phyloP scores from a whole-genome alignment of 2,888 invertebrate species.

The Apamea sordens region DNA sequence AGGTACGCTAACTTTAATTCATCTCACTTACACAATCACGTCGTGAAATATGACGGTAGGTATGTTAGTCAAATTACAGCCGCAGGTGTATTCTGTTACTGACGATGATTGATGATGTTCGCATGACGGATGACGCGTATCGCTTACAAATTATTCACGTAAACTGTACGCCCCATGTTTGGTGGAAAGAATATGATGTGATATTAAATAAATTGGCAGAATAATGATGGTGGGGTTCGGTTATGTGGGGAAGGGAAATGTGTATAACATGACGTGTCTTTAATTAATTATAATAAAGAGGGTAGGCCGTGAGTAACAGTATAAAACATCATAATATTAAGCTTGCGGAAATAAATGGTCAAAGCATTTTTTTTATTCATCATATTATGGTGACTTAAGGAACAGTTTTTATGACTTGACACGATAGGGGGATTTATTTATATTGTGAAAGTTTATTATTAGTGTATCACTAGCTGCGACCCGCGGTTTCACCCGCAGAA shows the following conservation, averaged over 20 bases:
- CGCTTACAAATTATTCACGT: slow-evolving; percentile 65
- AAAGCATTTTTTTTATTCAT: not conserved
- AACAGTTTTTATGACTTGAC: no score
- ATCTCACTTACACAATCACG: slow-evolving; percentile 64
- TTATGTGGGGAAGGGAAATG: not conserved
- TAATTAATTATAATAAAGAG: slow-evolving; percentile 23
- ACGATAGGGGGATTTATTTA: not conserved
- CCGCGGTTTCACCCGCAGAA: no score
- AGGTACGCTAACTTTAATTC: slow-evolving; percentile 53
- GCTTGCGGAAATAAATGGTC: not conserved
- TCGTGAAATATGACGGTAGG: slow-evolving; percentile 58
- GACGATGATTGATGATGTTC: slow-evolving; percentile 64
- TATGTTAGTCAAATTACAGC: slow-evolving; percentile 63
- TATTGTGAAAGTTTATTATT: not conserved
- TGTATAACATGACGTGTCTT: slow-evolving; percentile 25
- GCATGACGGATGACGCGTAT: slow-evolving; percentile 63
- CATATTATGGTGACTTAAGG: no score
- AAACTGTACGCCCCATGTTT: slow-evolving; percentile 45
- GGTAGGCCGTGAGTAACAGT: not conserved
- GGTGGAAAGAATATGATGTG: slow-evolving; percentile 48
- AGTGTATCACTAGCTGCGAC: not conserved
- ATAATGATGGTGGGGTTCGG: slow-evolving; percentile 26
- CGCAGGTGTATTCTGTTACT: slow-evolving; percentile 68
- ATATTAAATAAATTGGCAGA: slow-evolving; percentile 41
- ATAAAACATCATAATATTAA: not conserved